Base-by-base conservation (phyloP, 2,113 vertebrate species). In the Lepisosteus osseus region DNA sequence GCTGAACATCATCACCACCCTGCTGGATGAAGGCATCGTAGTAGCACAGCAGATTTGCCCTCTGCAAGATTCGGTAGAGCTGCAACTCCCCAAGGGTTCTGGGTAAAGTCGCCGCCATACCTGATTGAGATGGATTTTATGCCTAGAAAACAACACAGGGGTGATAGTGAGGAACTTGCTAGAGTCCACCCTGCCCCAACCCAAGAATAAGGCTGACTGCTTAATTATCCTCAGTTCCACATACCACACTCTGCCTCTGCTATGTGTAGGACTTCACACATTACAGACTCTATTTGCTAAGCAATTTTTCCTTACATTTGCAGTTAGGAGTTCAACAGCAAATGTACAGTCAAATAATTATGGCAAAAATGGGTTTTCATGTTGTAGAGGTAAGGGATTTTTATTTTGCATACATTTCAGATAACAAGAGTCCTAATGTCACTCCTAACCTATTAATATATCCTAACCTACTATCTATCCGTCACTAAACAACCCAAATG, bases 11-110 rank as follows among this genome's bases (percentile, higher is more conserved):
- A 14, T 99, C 97, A 0, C 97, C 97, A 63, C 97, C 97, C 92
- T 99, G 97, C 74, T 99, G 97, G 83, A 99, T 98, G 86, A 99
- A 99, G 84, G 97, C 97, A 84, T 98, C 96, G 0, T 98, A 99
- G 86, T 99, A 99, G 83, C 95, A 97, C 17, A 99, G 92, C 71
- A 99, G 89, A 82, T 99, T 99, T 65, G 96, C 95, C 72, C 96
- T 94, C 78, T 99, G 97, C 68, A 99, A 86, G 85, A 99, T 98
- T 73, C 97, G 89, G 78, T 98, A 99, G 40, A 99, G 92, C 89
- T 99, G 97, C 91, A 99, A 85, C 89, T 99, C 97, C 78, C 97
- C 97, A 72, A 99, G 94, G 73, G 97, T 99, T 83, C 97, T 93
- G 70, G 97, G 97, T 72, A 98, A 91, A 82, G 95, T 93, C 12